Conservation (phyloP, 2,797 vertebrate species). For the Amniataba percoides region DNA sequence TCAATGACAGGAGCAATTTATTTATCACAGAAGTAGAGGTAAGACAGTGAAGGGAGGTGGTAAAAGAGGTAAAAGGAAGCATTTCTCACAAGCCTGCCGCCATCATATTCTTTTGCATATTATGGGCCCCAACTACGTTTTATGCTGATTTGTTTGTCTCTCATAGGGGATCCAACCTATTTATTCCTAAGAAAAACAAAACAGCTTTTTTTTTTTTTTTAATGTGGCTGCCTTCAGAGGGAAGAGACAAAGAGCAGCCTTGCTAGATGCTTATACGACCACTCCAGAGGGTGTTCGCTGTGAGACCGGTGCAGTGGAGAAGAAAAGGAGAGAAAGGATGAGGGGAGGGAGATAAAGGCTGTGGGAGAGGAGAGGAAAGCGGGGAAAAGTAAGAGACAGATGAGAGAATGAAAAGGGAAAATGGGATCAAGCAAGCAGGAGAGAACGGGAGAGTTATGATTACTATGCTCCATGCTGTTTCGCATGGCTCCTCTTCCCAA, state of each 20-base stretch:
- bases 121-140: constrained; percentile 34
- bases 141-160: constrained; percentile 52
- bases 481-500: constrained; percentile 67
- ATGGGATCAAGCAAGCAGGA: constrained; percentile 40
- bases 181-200: constrained; percentile 61
- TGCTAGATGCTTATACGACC: constrained; percentile 12
- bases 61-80: constrained; percentile 23
- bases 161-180: constrained; percentile 43
- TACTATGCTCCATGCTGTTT: constrained; percentile 71
- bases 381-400: constrained; percentile 5
- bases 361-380: constrained; percentile 17
- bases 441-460: constrained; percentile 60
- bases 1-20: constrained; percentile 49
- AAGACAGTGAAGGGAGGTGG: not conserved
- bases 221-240: constrained; percentile 27
- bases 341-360: constrained; percentile 20
- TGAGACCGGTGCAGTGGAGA: constrained; percentile 3
- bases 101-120: constrained; percentile 33
- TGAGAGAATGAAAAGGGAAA: constrained; percentile 38
- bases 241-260: constrained; percentile 7
- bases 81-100: constrained; percentile 14
- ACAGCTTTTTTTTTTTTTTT: constrained; percentile 37
- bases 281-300: not conserved
- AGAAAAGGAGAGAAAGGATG: not conserved
- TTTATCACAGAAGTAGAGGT: constrained; percentile 29